Base-by-base conservation (phyloP, 1,140 invertebrate genomes). In the Pararge aegeria region DNA sequence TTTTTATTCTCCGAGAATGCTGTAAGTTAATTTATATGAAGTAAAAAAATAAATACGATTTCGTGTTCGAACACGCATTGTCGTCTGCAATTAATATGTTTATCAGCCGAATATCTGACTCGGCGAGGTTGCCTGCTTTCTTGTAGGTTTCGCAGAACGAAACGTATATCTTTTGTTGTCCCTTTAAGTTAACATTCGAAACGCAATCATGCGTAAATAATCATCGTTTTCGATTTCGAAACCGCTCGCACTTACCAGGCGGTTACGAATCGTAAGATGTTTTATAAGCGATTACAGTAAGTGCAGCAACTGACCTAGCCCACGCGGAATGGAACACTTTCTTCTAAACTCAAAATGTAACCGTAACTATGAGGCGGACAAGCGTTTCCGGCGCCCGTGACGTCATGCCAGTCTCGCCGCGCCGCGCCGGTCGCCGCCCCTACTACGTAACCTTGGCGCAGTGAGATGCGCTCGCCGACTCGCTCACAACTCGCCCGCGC, bases 341-440 rank as follows among this genome's bases (percentile, higher is more conserved):
- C 86, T 85, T 87, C 81, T 85, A 86, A 86, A 85, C 75, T 85
- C 80, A 85, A 87, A 86, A 84, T 83, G 82, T 89, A 82, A 85
- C 83, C 83, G 84, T 89, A 84, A 83, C 83, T 89, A 89, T 83
- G 82, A 86, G 66, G 76, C 81, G 76, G 80, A 74, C 80, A 73
- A 80, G 82, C 77, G 80, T 85, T 87, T 89, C 86, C 86, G 86
- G 83, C 86, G 86, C 86, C 84, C 73, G 84, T 89, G 84, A 87
- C 86, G 86, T 89, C 86, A 87, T 71, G 62, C 68, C 60, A 73
- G 82, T 82, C 83, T 76, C 78, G 74, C 68, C 69, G 69, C 68
- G 60, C 59, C 34, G 59, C 71, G 72, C 73, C 80, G 80, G 78
- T 82, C 80, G 82, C 83, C 78, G 78, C 81, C 76, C 80, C 81